Base-by-base conservation (phyloP, 2,888 invertebrate species). In the Thymelicus sylvestris region DNA sequence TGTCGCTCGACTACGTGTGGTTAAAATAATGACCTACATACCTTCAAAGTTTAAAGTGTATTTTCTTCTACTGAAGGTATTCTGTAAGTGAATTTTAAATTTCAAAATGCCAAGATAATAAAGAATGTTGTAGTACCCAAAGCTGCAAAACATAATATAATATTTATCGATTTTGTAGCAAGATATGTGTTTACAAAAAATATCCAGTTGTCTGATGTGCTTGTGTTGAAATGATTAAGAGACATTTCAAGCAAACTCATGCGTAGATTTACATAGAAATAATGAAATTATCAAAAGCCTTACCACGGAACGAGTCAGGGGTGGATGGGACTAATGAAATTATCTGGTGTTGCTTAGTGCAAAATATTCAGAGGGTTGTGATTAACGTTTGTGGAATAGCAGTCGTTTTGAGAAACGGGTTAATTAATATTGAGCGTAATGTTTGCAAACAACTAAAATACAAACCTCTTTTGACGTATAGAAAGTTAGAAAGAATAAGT, bases 271-370 rank as follows among this genome's bases (percentile, higher is more conserved):
- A 64, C 41, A 57, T 31, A 7, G 41, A 60, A 41, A 60, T 60
- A 60, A 60, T 60, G 60, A 60, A 60, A 60, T 60, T 60, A 60
- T 60, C 60, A 41, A 38, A 31, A 8, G 39, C 41, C 41, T 39
- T 6, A 39, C 38, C 59, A 39, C 59, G 39, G 59, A 38, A 57
- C 31, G 24, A 59, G 38, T 39, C 78, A 76, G 69, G 75, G 79
- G 80, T 79, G 82, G 82, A 81, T 84, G 81, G 78, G 79, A 79
- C 83, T 90, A 91, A 91, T 91, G 88, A 89, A 90, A 89, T 90
- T 89, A 89, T 89, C 86, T 87, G 84, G 64, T 50, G 64, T 39
- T 64, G 81, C 80, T 77, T 47, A 68, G 79, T 82, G 81, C 69
- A 31, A 52, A 57, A 64, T 57, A 63, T 69, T 69, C 77, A 79